Conservation (phyloP, 1,140 invertebrate genomes). For the Drosophila littoralis region DNA sequence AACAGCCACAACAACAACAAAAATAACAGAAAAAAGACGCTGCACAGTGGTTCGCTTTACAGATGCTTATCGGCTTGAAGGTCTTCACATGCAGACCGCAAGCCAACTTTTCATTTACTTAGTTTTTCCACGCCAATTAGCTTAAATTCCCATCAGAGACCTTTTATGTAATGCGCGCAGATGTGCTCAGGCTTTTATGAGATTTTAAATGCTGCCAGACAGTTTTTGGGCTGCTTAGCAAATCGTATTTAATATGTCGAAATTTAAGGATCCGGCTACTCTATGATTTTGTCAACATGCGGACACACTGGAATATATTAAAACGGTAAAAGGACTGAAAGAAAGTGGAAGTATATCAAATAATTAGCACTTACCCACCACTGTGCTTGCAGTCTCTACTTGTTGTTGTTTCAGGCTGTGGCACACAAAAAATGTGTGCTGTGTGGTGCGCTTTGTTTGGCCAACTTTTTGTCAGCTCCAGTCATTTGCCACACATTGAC, state of each 20-base stretch:
- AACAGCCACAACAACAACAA: too few species aligned
- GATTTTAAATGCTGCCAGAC: conserved; percentile 37
- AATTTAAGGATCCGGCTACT: background rate
- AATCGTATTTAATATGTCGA: background rate
- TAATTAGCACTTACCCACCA: background rate
- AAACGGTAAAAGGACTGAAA: too few species aligned
- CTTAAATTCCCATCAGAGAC: conserved; percentile 57
- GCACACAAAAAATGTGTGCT: conserved; percentile 22
- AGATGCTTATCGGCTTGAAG: conserved; percentile 33
- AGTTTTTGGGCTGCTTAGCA: conserved; percentile 17
- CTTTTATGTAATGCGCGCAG: conserved; percentile 52
- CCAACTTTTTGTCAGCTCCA: conserved; percentile 43
- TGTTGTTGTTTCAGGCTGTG: conserved; percentile 3
- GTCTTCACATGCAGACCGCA: conserved; percentile 19
- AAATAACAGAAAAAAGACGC: background rate
- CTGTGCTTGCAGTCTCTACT: background rate
- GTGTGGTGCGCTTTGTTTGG: conserved; percentile 36
- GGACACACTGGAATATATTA: too few species aligned
- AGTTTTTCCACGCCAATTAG: conserved; percentile 74
- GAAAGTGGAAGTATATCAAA: background rate
- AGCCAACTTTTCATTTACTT: conserved; percentile 29
- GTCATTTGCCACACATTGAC: conserved; percentile 59
- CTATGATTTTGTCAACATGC: background rate
- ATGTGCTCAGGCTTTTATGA: conserved; percentile 35
- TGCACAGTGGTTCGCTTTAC: conserved; percentile 45